A percentile compares a stretch with the other conserved stretches of the same genome.
Conservation (phyloP, 2,113 vertebrate genomes). For the Scartelaos histophorus region DNA sequence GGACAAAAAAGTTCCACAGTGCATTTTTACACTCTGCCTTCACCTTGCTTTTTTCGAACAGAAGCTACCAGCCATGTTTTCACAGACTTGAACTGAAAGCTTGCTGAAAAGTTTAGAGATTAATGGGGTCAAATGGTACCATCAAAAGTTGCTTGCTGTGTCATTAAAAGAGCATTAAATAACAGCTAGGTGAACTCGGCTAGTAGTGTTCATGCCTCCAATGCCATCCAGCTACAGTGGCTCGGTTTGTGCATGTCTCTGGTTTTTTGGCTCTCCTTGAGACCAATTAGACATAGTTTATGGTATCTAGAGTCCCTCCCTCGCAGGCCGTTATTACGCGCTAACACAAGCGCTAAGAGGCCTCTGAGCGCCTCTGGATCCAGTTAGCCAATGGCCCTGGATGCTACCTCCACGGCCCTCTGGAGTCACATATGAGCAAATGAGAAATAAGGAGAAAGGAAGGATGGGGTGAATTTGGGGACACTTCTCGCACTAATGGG, state of each 20-base stretch:
- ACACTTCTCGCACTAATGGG: neutral
- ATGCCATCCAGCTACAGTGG: slow-evolving; percentile 6
- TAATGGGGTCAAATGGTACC: neutral
- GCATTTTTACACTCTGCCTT: neutral
- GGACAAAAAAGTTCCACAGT: too few species aligned
- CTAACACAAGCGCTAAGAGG: slow-evolving; percentile 5
- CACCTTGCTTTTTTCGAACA: neutral
- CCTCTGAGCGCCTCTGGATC: slow-evolving; percentile 32
- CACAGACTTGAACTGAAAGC: neutral
- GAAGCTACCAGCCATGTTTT: neutral
- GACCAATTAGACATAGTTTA: slow-evolving; percentile 61
- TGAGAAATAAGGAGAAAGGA: neutral
- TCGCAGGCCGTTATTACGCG: neutral
- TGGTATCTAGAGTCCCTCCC: slow-evolving; percentile 19
- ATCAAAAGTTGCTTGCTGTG: neutral
- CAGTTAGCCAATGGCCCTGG: slow-evolving; percentile 30
- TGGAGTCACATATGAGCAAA: neutral
- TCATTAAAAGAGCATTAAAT: slow-evolving; percentile 3
- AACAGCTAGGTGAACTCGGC: neutral
- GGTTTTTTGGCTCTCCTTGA: slow-evolving; percentile 32
- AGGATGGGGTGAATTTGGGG: slow-evolving; percentile 7
- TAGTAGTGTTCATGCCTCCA: neutral
- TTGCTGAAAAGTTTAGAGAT: neutral
- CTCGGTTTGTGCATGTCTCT: neutral
- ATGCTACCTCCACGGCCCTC: slow-evolving; percentile 14